Conservation (phyloP, 2,888 invertebrate genomes). For the Cepaea hortensis region DNA sequence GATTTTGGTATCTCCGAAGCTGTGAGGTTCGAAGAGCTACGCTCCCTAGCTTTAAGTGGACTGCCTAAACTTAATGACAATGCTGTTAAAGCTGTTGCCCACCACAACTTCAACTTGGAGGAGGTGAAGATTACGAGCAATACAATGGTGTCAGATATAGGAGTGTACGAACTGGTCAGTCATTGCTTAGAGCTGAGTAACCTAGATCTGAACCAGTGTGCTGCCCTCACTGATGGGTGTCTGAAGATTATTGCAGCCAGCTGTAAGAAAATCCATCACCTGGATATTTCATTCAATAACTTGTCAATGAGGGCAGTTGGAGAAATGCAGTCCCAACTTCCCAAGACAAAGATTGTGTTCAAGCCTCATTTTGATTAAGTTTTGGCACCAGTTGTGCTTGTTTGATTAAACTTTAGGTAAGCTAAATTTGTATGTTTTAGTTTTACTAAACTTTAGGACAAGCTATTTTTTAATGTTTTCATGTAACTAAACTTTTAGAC, state of each 20-base stretch:
- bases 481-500: no score
- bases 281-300: slow-evolving; percentile 79
- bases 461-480: no score
- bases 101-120: slow-evolving; percentile 84
- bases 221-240: slow-evolving; percentile 80
- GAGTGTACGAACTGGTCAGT: slow-evolving; percentile 77
- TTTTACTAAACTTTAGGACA: no score
- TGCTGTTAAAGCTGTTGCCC: slow-evolving; percentile 82
- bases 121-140: slow-evolving; percentile 77
- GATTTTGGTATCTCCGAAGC: slow-evolving; percentile 85
- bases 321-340: slow-evolving; percentile 60
- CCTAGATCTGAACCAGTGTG: slow-evolving; percentile 82
- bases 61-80: slow-evolving; percentile 83
- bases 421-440: background rate
- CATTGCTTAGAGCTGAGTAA: slow-evolving; percentile 79
- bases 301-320: slow-evolving; percentile 70
- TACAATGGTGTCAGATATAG: slow-evolving; percentile 83
- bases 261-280: slow-evolving; percentile 79
- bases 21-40: slow-evolving; percentile 82
- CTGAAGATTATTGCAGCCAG: slow-evolving; percentile 78
- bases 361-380: slow-evolving; percentile 43
- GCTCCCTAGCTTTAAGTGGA: slow-evolving; percentile 81
- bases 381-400: background rate
- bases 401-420: background rate
- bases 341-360: slow-evolving; percentile 53